These are phyloP conservation scores for Ametastegia equiseti DNA, from an alignment of 2,888 invertebrate species.

Conservation along the genomic window DNA sequence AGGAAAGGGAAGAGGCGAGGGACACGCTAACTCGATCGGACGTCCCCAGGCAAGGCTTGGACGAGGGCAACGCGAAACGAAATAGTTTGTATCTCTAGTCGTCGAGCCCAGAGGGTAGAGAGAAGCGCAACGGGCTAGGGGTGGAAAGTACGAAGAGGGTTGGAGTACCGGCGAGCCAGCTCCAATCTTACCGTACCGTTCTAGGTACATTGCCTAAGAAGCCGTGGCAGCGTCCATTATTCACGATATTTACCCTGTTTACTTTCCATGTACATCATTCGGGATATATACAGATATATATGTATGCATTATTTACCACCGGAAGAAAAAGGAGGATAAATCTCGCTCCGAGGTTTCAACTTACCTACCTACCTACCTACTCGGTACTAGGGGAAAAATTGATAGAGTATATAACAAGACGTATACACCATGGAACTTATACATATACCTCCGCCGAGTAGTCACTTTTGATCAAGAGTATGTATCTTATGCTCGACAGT, in stretches of 20 bases:
- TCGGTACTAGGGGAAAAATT: too few species aligned
- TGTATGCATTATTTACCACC: conserved; percentile 39
- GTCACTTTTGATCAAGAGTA: neutral
- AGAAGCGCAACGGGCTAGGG: conserved; percentile 40
- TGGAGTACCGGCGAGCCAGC: conserved; percentile 56
- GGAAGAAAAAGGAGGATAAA: conserved; percentile 11
- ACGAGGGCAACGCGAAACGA: conserved; percentile 60
- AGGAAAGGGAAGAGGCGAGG: conserved; percentile 54
- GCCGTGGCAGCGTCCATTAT: conserved; percentile 61
- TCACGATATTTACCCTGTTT: conserved; percentile 45
- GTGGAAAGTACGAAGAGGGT: conserved; percentile 48
- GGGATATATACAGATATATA: too few species aligned
- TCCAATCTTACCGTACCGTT: conserved; percentile 32
- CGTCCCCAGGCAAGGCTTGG: conserved; percentile 61
- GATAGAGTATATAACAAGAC: neutral
- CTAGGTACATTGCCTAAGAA: conserved; percentile 65
- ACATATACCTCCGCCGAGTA: neutral
- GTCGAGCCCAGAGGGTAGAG: conserved; percentile 46
- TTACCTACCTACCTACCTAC: too few species aligned
- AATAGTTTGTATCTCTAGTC: conserved; percentile 66
- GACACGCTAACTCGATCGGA: conserved; percentile 69
- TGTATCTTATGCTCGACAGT: neutral
- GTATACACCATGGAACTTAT: neutral
- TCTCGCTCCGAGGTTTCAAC: conserved; percentile 1
- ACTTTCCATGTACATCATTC: conserved; percentile 34